phyloP scores from a whole-genome alignment of 2,888 invertebrate genomes.

The Ectobius pallidus region DNA sequence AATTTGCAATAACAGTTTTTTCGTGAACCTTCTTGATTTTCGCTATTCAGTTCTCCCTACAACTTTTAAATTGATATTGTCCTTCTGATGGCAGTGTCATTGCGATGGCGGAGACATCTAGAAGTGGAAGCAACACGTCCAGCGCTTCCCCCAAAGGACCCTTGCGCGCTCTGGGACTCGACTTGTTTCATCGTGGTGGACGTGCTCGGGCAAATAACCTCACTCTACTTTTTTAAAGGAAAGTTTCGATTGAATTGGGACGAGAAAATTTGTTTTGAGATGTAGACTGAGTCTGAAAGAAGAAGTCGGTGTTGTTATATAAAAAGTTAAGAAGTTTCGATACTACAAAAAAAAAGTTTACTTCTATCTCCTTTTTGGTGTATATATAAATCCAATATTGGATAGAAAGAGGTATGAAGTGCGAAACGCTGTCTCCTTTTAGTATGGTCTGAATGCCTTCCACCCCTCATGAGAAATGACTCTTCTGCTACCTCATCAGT shows the following conservation, averaged over 20 bases:
- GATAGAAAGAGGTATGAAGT: conserved; percentile 9
- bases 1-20: no score
- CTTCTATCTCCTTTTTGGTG: not conserved
- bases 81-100: no score
- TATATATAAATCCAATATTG: conserved; percentile 21
- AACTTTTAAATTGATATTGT: no score
- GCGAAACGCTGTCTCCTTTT: conserved; percentile 13
- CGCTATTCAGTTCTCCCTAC: no score
- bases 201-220: conserved; percentile 13
- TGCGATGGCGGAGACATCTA: no score
- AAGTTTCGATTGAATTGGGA: conserved; percentile 23
- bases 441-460: conserved; percentile 15
- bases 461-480: not conserved
- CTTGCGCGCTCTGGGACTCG: conserved; percentile 5
- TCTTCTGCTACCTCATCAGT: not conserved
- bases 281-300: conserved; percentile 8
- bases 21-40: no score
- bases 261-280: conserved; percentile 20
- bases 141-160: not conserved
- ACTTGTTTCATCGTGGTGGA: not conserved
- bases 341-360: conserved; percentile 15
- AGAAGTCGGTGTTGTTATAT: conserved; percentile 12
- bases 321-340: conserved; percentile 23
- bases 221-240: conserved; percentile 7
- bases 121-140: no score